Evolutionary conservation across 2,113 vertebrate species (phyloP), one percentile per base, ranked within the genome.

Genomic region (Rhinoptilus africanus): DNA sequence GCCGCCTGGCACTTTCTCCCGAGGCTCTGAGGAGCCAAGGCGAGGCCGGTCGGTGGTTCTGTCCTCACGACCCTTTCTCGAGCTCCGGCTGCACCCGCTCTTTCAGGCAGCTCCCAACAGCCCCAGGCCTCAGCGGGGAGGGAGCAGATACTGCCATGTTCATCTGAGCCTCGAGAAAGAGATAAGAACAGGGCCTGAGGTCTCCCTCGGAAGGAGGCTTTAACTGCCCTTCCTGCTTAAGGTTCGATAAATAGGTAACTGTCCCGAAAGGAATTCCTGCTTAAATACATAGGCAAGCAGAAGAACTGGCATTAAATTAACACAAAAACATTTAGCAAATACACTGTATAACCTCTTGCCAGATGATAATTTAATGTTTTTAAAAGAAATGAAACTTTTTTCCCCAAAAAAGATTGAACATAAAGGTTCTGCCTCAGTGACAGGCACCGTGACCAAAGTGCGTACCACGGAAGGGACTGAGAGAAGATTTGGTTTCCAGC

Each of bases 341-440:
- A 84, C 97, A 95, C 96, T 81, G n/a, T n/a, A n/a, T n/a, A 39
- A 69, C 67, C 56, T 85, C 92, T 72, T 86, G 34, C 48, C 50
- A 95, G 74, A 64, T 94, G 92, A 80, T 81, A 94, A 95, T 76
- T 94, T 68, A 88, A 92, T 94, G 59, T 53, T 96, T 92, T 94
- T 56, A 96, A 96, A 95, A 88, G 75, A 80, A 17, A 41, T 92
- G 85, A 53, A 83, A 60, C 62, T 34, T 53, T 92, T 94, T 94
- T 91, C 62, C 41, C 34, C 2, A 14, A 71, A 57, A 45, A 60
- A 63, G 68, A 51, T 4, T 67, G n/a, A 78, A 95, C 96, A 88
- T 84, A 63, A 95, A 93, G 66, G 35, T 68, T 94, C 54, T 88
- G 93, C 88, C 73, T 94, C 93, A 96, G 86, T 80, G 69, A 89